phyloP scores from a whole-genome alignment of 1,140 invertebrate genomes.

The Drosophila paulistorum region DNA sequence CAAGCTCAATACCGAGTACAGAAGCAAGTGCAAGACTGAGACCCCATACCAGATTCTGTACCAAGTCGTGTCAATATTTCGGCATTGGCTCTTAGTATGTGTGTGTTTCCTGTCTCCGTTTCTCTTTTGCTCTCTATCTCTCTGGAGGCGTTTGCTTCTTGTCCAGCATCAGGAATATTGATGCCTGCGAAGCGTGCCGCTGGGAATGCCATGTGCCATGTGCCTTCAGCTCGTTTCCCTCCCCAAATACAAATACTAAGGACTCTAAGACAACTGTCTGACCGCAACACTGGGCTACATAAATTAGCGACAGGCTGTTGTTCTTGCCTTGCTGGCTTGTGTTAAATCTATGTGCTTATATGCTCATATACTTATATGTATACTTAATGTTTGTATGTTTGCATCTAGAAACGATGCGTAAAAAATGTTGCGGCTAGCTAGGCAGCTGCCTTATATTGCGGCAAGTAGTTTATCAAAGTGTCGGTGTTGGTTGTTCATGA shows the following conservation, averaged over 20 bases:
- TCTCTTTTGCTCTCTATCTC: slow-evolving; percentile 21
- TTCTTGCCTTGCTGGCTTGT: slow-evolving; percentile 28
- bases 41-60: background rate
- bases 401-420: background rate
- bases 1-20: slow-evolving; percentile 17
- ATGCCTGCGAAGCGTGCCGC: slow-evolving; percentile 65
- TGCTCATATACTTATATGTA: background rate
- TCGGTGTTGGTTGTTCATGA: slow-evolving; percentile 10
- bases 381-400: background rate
- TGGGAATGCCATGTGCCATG: slow-evolving; percentile 68
- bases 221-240: slow-evolving; percentile 19
- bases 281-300: slow-evolving; percentile 49
- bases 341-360: slow-evolving; percentile 22
- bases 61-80: slow-evolving; percentile 65
- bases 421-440: slow-evolving; percentile 57
- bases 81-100: slow-evolving; percentile 22
- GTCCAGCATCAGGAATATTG: slow-evolving; percentile 68
- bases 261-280: slow-evolving; percentile 9
- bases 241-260: background rate
- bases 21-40: slow-evolving; percentile 22
- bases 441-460: slow-evolving; percentile 41
- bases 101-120: slow-evolving; percentile 6
- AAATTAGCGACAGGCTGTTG: slow-evolving; percentile 59
- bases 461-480: slow-evolving; percentile 71
- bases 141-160: slow-evolving; percentile 51